Evolutionary conservation across 1,140 invertebrate genomes (phyloP), one percentile per base, ranked within the genome.

Genomic region (Potamilus streckersoni): DNA sequence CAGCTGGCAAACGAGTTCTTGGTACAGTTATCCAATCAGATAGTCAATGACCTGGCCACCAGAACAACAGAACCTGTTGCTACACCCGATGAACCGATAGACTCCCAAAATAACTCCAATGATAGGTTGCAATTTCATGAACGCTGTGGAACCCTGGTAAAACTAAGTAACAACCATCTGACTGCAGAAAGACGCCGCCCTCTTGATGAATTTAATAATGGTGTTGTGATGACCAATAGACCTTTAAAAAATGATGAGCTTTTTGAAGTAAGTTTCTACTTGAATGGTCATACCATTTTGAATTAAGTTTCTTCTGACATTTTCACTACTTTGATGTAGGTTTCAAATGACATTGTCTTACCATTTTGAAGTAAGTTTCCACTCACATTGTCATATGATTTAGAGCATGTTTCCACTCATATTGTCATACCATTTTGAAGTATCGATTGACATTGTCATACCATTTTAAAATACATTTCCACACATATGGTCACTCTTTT

Each of bases 241-340:
- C 95, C 95, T 16, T 90, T 98, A 2, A 84, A 85, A 74, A 86
- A 85, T 78, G 87, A 89, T 81, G 89, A 91, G 79, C 72, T 98
- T 79, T 98, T 98, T 90, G 96, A 98, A 93, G 96, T 98, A 65
- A 92, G 95, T 69, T 96, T 97, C 77, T 6, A 49, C 11, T 49
- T 6, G 11, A 6, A 49, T 49, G 38, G 38, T 49, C 38, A 49
- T 49, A 8, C 38, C 6, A 49, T 49, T 49, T 49, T 49, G 6
- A 49, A 49, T 6, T 49, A 49, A 49, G 38, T 49, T 49, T 49
- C 38, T 6, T 1, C 6, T 49, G 6, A 49, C 38, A 49, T 49
- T 6, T 4, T 49, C 38, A 49, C 38, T 6, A 6, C 6, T 49
- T 49, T 49, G 38, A 49, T 6, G 38, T 49, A 49, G 6, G 38